Evolutionary conservation across 1,140 invertebrate genomes (phyloP), one percentile per base, ranked within the genome.

Genomic region (Cataglyphis hispanica): DNA sequence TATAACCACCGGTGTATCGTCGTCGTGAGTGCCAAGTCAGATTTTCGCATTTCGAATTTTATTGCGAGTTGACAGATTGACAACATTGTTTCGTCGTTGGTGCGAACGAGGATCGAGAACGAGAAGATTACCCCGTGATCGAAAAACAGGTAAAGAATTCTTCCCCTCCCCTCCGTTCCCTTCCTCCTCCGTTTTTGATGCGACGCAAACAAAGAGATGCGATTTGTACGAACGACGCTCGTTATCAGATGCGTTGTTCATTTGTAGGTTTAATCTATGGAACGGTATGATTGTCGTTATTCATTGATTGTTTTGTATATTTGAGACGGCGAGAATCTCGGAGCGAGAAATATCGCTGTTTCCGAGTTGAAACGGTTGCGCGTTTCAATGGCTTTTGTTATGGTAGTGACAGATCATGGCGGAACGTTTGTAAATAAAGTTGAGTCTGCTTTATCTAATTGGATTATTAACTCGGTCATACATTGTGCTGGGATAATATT

Each of bases 181-280:
- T n/a, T 43, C 40, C 10, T 40, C 40, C 8, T 1, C 10, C 10
- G 11, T 2, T 3, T n/a, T 43, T 72, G n/a, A 5, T 0, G 16
- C 67, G 13, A 37, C 37, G 53, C 78, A 11, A 81, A 83, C 78
- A 83, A 83, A 83, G 78, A 58, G 66, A 83, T 40, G 67, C 56
- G 25, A 83, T 61, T 83, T 46, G 40, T 53, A n/a, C 11, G 1
- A 66, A 7, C 25, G 43, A 80, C 46, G 43, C 31, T 31, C 75
- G 7, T 40, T 22, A 22, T 5, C 16, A 22, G 31, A 27, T n/a
- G 5, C 40, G 8, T 60, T n/a, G 19, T 60, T n/a, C n/a, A 19
- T n/a, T 70, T 22, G 8, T 5, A 8, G 1, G 19, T 16, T 60
- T 72, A 13, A 13, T 72, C 37, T n/a, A n/a, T n/a, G n/a, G 16